phyloP scores from a whole-genome alignment of 2,888 invertebrate genomes.

The Myathropa florea region DNA sequence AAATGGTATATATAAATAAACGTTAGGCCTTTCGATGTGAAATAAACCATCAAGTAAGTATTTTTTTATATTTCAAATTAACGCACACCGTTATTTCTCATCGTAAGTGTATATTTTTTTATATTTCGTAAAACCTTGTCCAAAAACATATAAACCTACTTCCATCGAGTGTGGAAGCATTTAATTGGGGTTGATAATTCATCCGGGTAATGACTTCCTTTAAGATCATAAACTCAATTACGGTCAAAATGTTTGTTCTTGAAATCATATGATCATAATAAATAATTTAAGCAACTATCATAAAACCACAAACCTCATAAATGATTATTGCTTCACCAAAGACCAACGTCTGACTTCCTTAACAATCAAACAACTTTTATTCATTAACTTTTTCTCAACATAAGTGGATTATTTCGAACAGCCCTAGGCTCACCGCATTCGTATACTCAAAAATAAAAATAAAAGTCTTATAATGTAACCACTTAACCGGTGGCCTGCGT shows the following conservation, averaged over 20 bases:
- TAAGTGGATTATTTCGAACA: constrained; percentile 2
- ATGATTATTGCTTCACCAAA: neutral
- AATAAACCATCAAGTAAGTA: too few relatives aligned
- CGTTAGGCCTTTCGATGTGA: too few relatives aligned
- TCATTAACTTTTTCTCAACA: neutral
- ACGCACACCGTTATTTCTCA: too few relatives aligned
- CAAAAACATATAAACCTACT: neutral
- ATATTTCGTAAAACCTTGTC: neutral
- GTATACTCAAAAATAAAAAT: neutral
- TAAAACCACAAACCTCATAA: neutral
- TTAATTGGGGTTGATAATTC: neutral
- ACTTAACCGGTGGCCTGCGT: constrained; percentile 9
- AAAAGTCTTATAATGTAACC: constrained; percentile 12
- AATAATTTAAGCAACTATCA: neutral
- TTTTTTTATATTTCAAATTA: too few relatives aligned
- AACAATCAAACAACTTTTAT: constrained; percentile 1
- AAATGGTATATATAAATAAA: too few relatives aligned
- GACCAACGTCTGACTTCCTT: neutral
- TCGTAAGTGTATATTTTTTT: too few relatives aligned
- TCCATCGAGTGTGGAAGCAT: neutral
- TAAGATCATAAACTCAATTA: neutral
- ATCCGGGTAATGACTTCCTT: neutral
- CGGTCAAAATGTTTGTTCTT: neutral
- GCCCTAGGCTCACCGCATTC: constrained; percentile 1
- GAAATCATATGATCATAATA: neutral